Evolutionary conservation across 1,140 invertebrate genomes (phyloP), one percentile per base, ranked within the genome.

Genomic region (Musca domestica): DNA sequence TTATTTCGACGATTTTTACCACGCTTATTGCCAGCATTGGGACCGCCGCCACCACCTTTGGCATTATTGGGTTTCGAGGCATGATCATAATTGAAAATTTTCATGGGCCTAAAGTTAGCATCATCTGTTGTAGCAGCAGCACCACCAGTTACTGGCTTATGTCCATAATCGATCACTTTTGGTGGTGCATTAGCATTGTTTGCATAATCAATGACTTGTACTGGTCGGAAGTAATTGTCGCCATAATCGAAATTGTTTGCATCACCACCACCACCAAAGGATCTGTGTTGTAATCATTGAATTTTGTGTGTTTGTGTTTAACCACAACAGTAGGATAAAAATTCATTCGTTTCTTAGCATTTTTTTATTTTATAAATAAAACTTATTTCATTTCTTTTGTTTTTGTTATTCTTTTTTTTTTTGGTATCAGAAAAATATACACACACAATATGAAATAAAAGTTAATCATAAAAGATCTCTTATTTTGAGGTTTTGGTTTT

Each of bases 161-260:
- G 90, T 19, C 87, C 87, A 82, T 92, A 92, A 81, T 92, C 90
- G 52, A 92, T 86, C 23, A 91, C 86, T 69, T 89, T 86, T n/a
- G 85, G 83, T n/a, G 56, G 56, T 61, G 83, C 74, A 64, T 85
- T 82, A 22, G 64, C 56, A 72, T 41, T 61, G 64, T 76, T 81
- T 51, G 76, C 73, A 72, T 81, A 81, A 68, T 81, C 79, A 67
- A 79, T 80, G 49, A 81, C 77, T 75, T 81, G 72, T 25, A 76
- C 69, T 34, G 79, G 79, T 6, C 76, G 74, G 69, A 72, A 77
- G 66, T 72, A 71, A 64, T 67, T 61, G 46, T 78, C 74, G 49
- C 56, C 67, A 56, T 64, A 68, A 64, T 65, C 27, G 27, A 61
- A 17, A 61, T 65, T 65, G 17, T 25, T 34, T n/a, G n/a, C n/a